Percentiles rank a stretch among this genome's conserved stretches.
Conservation (phyloP, 2,113 vertebrate species). For the Microtus oregoni region DNA sequence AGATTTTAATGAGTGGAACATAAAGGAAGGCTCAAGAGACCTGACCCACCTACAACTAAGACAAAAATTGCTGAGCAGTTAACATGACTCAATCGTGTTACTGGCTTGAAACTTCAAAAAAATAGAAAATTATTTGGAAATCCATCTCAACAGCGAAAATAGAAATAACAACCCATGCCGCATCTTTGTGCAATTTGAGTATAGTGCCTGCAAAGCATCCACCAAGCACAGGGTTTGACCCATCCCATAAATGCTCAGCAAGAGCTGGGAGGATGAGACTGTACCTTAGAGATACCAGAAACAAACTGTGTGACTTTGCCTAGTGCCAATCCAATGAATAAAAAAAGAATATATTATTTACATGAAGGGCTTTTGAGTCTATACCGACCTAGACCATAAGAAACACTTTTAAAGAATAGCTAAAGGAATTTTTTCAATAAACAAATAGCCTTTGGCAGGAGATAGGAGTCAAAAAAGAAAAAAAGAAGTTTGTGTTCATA, state of each 20-base stretch:
- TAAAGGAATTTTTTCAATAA: background rate
- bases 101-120: background rate
- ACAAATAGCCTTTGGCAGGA: constrained; percentile 12
- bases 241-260: constrained; percentile 1
- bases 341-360: constrained; percentile 6
- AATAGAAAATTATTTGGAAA: background rate
- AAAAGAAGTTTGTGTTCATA: background rate
- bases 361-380: constrained; percentile 3
- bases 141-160: background rate
- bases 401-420: constrained; percentile 10
- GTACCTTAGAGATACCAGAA: background rate
- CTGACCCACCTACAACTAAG: background rate
- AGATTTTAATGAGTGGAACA: constrained; percentile 22
- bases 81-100: background rate
- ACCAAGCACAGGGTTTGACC: background rate
- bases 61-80: background rate
- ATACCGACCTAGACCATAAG: background rate
- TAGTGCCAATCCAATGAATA: background rate
- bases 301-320: background rate
- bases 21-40: background rate
- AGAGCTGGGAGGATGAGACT: background rate
- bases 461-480: background rate
- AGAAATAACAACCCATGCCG: background rate
- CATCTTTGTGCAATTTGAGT: constrained; percentile 20
- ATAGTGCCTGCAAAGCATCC: background rate